phyloP scores from a whole-genome alignment of 2,113 vertebrate species.

The Dicrurus megarhynchus region DNA sequence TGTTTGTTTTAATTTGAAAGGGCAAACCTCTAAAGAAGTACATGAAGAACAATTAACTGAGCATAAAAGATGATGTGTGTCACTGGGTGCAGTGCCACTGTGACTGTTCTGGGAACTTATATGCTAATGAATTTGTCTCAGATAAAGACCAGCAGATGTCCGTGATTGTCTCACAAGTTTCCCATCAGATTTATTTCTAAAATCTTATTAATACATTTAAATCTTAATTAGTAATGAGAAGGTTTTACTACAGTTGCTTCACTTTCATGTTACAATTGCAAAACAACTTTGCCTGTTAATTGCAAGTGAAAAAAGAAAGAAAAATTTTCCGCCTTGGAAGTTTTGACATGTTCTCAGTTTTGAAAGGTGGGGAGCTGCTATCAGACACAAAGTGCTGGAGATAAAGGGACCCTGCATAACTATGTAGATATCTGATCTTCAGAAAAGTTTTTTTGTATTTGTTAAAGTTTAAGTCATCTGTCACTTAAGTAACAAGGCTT shows the following conservation, averaged over 20 bases:
- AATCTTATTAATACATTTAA: background rate
- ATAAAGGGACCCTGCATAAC: background rate
- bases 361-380: background rate
- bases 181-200: background rate
- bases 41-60: background rate
- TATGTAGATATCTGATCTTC: background rate
- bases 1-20: background rate
- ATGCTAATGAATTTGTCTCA: background rate
- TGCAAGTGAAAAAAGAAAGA: background rate
- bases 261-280: background rate
- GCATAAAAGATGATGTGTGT: background rate
- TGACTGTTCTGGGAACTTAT: background rate
- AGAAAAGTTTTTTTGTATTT: background rate
- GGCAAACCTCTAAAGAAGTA: background rate
- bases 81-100: background rate
- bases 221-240: constrained; percentile 18
- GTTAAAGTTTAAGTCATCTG: background rate
- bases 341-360: background rate
- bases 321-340: background rate
- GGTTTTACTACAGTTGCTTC: background rate
- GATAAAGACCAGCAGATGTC: background rate
- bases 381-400: background rate
- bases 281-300: background rate
- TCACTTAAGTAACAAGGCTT: background rate
- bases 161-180: background rate